Percentiles rank a stretch among this genome's conserved stretches.
Conservation (phyloP, 2,888 invertebrate species). For the Romanomermis culicivorax region DNA sequence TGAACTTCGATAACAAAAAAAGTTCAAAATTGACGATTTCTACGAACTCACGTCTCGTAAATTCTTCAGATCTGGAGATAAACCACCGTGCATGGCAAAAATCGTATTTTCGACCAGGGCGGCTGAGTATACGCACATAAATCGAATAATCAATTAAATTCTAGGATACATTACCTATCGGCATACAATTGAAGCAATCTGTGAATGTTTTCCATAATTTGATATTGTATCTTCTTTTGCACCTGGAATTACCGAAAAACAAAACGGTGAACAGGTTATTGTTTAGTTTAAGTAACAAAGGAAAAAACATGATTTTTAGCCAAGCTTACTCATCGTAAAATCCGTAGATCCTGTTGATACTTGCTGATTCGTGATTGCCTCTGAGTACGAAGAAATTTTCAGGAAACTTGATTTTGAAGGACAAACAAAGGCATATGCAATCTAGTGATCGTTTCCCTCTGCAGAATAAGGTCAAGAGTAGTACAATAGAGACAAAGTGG, state of each 20-base stretch:
- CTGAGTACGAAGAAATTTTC: conserved; percentile 36
- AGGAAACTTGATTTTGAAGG: conserved; percentile 37
- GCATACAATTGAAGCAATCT: conserved; percentile 37
- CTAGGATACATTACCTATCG: conserved; percentile 26
- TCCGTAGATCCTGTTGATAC: conserved; percentile 38
- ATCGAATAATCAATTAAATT: background rate
- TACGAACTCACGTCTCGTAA: conserved; percentile 33
- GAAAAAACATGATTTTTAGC: too few species aligned
- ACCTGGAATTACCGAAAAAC: too few species aligned
- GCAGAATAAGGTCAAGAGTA: too few species aligned
- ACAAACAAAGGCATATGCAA: conserved; percentile 35
- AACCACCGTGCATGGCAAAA: conserved; percentile 37
- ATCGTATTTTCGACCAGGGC: conserved; percentile 36
- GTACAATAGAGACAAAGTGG: too few species aligned
- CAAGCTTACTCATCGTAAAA: conserved; percentile 33
- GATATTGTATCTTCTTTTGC: conserved; percentile 35
- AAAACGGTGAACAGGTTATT: too few species aligned
- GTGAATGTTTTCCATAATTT: conserved; percentile 38
- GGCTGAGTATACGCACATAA: conserved; percentile 24
- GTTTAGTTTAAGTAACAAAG: too few species aligned
- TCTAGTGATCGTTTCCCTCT: conserved; percentile 36
- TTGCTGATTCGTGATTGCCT: conserved; percentile 38
- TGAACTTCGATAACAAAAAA: too few species aligned
- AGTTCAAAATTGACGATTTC: too few species aligned
- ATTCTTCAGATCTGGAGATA: conserved; percentile 35